Conservation (phyloP, 2,113 vertebrate genomes). For the Pseudorectes ferrugineus region DNA sequence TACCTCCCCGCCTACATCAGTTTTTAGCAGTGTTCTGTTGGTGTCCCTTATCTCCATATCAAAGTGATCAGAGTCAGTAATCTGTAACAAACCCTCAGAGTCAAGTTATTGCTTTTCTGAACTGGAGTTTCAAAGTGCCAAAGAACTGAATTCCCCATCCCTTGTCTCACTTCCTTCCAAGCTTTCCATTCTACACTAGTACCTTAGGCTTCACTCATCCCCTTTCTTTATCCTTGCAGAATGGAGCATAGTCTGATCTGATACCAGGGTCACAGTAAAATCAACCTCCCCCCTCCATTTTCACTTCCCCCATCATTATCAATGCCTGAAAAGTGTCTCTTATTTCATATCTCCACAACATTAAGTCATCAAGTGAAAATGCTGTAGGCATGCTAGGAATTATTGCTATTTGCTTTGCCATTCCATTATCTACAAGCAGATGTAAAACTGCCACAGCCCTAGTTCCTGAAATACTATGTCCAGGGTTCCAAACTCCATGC, state of each 20-base stretch:
- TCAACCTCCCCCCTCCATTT: background rate
- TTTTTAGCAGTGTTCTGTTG: background rate
- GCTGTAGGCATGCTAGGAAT: background rate
- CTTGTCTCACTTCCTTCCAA: background rate
- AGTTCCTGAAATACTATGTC: background rate
- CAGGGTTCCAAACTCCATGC: background rate
- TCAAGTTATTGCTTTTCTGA: background rate
- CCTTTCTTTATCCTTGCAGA: background rate
- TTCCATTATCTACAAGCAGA: background rate
- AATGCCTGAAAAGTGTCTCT: background rate
- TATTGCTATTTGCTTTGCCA: background rate
- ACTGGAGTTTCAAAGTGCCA: background rate
- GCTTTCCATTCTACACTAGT: background rate
- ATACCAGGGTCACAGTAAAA: background rate
- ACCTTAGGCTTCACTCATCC: background rate
- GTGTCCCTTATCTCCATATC: constrained; percentile 5
- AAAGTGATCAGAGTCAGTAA: background rate
- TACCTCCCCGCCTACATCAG: background rate
- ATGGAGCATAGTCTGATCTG: background rate
- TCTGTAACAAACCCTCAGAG: background rate
- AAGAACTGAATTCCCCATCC: background rate
- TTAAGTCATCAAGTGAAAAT: constrained; percentile 1
- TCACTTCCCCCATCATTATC: background rate
- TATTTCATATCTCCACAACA: background rate
- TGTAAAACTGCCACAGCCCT: background rate